Conservation (phyloP, 2,888 invertebrate genomes). For the Oscheius sp. region DNA sequence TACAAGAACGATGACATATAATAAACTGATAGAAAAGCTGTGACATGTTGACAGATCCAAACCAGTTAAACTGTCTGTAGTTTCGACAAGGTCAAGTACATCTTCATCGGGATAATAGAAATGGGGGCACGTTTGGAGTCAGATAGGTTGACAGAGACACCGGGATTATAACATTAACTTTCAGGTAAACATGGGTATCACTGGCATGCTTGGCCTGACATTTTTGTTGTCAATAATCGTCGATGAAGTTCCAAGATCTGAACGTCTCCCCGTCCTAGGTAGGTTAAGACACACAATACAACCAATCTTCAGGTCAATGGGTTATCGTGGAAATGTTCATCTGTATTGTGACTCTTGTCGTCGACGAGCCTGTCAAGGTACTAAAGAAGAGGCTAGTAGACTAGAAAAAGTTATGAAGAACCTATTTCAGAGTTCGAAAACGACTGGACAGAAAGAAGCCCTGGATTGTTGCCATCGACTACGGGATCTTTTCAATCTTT, state of each 20-base stretch:
- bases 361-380: background rate
- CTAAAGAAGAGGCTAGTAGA: background rate
- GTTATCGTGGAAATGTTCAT: constrained; percentile 2
- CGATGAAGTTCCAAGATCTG: background rate
- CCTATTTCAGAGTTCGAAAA: background rate
- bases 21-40: too few relatives aligned
- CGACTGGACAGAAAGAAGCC: background rate
- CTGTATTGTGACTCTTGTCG: background rate
- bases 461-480: background rate
- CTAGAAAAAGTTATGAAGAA: background rate
- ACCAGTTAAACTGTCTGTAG: too few relatives aligned
- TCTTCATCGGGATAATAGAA: too few relatives aligned
- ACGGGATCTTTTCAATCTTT: background rate
- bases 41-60: too few relatives aligned
- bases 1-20: too few relatives aligned
- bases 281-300: too few relatives aligned
- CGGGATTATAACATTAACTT: background rate
- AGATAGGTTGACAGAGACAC: too few relatives aligned
- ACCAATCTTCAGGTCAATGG: background rate
- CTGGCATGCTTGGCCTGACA: background rate
- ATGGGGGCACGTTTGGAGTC: too few relatives aligned
- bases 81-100: too few relatives aligned
- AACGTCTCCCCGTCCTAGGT: background rate
- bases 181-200: background rate
- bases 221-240: background rate